Evolutionary conservation across 2,888 invertebrate genomes (phyloP), one percentile per base, ranked within the genome.

Genomic region (Dryobota labecula): DNA sequence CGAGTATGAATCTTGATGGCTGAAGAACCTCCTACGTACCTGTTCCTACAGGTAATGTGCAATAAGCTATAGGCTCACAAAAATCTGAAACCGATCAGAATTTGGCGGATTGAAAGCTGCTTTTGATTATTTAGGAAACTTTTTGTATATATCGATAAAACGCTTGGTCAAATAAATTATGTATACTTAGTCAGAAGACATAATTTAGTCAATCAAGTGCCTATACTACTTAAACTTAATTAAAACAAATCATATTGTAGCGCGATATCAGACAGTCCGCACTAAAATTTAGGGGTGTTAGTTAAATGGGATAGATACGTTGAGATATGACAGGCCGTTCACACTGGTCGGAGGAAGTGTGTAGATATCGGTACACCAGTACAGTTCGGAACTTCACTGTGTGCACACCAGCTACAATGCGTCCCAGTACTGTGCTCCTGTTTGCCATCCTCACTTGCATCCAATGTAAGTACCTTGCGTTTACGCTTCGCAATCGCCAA

Each of bases 301-400:
- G 85, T 88, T 84, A 86, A 79, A 75, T 77, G 85, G 82, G 80
- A 86, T 84, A 87, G 90, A 90, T 89, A 90, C 69, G 86, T 81
- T 57, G 73, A 82, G 93, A 94, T 93, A 93, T 66, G 76, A 84
- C 87, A n/a, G 94, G 92, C 84, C 94, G 84, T 94, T 94, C 93
- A 94, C 93, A 89, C 90, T 88, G 85, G 70, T 57, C 78, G 83
- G 87, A 92, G 92, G 93, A 92, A 92, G 90, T 85, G 78, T 65
- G 77, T 89, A n/a, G n/a, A n/a, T n/a, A 88, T 88, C 89, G 84
- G 87, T 90, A 62, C 70, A 87, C 87, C 89, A 87, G 88, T 91
- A 72, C 71, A 72, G 80, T 70, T 82, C 80, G 76, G 86, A 76
- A 68, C 79, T 66, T 82, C 84, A 82, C 76, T 73, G 85, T 73